Base-by-base conservation (phyloP, 2,113 vertebrate species). In the Antigone vipio region DNA sequence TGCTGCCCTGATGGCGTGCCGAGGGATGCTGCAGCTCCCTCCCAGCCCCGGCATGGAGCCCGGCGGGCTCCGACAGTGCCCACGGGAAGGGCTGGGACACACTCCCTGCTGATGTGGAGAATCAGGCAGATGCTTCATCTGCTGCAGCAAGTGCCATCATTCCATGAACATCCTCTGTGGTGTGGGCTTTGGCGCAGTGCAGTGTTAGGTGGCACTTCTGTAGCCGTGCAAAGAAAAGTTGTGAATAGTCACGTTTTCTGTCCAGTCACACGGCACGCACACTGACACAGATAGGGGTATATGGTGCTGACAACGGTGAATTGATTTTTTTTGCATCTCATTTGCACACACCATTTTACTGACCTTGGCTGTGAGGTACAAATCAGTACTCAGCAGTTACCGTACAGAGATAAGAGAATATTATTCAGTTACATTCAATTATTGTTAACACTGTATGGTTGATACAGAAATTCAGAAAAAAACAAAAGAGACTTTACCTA, bases 31-130 rank as follows among this genome's bases (percentile, higher is more conserved):
- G 52, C 76, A 71, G 77, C 29, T 87, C 49, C 47, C 12, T 80
- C 19, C 52, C 26, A 52, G 62, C 44, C 26, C 24, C 4, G 1
- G 21, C 0, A 0, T 0, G 2, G 40, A 77, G 47, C 40, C 35
- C 0, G 2, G 15, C 38, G 11, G 27, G 23, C 32, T 68, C 44
- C 0, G 2, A 30, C 32, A 32, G 30, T 3, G 5, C 17, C 15
- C 2, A 7, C 0, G 0, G 17, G 17, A 73, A 40, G 59, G 50
- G 19, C 21, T 1, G 6, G 60, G n/a, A 12, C 12, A 34, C 0
- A 0, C 6, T 77, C 30, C 21, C 7, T 56, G 53, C 55, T 53
- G 9, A 21, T 1, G 5, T 0, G 0, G 77, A 49, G 52, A 42
- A 20, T 45, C 34, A 24, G 49, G 44, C 26, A 60, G 56, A 23